A percentile compares a stretch with the other conserved stretches of the same genome.
phyloP scores from a whole-genome alignment of 2,888 invertebrate species.

The Dryomyza anilis region DNA sequence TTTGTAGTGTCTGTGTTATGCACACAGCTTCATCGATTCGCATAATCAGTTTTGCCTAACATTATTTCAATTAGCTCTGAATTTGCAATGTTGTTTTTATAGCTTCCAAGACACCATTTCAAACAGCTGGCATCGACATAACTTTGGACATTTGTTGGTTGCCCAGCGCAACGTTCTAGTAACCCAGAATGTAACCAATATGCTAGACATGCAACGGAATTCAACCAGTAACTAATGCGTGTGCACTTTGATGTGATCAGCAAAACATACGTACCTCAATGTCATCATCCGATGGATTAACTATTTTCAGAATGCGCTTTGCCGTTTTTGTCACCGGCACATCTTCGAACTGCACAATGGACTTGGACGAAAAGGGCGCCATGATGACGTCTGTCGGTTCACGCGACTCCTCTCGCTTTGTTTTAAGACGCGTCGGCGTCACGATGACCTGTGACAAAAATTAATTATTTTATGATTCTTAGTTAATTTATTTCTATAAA shows the following conservation, averaged over 20 bases:
- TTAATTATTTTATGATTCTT: too few relatives aligned
- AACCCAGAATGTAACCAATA: not conserved
- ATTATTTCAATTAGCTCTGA: too few relatives aligned
- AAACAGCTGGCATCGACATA: slow-evolving; percentile 10
- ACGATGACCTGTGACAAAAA: slow-evolving; percentile 48
- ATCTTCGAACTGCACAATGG: slow-evolving; percentile 73
- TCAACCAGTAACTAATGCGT: not conserved
- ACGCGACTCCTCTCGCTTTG: slow-evolving; percentile 55
- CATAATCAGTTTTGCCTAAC: too few relatives aligned
- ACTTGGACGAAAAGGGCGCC: slow-evolving; percentile 71
- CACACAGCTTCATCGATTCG: too few relatives aligned
- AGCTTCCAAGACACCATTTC: too few relatives aligned
- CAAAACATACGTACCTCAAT: slow-evolving; percentile 56
- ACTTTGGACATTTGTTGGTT: not conserved
- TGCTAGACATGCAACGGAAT: not conserved
- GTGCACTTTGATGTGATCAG: not conserved
- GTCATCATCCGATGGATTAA: slow-evolving; percentile 65
- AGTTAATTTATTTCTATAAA: not conserved
- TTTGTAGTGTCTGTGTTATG: too few relatives aligned
- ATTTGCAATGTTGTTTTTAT: too few relatives aligned
- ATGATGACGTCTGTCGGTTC: slow-evolving; percentile 63
- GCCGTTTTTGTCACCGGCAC: slow-evolving; percentile 66
- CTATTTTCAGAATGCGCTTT: slow-evolving; percentile 65
- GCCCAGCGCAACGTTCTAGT: slow-evolving; percentile 7
- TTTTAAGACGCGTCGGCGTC: slow-evolving; percentile 56